Evolutionary conservation across 1,140 invertebrate species (phyloP).

Genomic region (Drosophila grimshawi): DNA sequence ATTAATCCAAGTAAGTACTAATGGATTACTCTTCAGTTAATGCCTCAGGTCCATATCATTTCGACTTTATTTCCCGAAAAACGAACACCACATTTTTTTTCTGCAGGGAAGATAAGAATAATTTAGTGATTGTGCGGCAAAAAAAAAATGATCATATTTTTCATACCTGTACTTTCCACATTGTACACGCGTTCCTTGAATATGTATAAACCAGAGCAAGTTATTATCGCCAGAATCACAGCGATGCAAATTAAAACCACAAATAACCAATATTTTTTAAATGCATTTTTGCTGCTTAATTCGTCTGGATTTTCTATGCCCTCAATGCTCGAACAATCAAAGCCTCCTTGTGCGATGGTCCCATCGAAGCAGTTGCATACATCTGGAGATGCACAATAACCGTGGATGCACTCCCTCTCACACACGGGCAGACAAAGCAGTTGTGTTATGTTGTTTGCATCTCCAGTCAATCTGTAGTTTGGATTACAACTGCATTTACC

Average conservation of each 20-base stretch:
- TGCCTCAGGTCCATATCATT: slow-evolving; percentile 50
- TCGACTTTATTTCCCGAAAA: slow-evolving; percentile 52
- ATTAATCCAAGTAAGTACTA: background rate
- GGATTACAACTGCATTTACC: slow-evolving; percentile 39
- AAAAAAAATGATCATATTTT: too few relatives aligned
- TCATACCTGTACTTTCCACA: slow-evolving; percentile 50
- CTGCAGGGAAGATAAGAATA: slow-evolving; percentile 25
- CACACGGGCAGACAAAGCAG: slow-evolving; percentile 53
- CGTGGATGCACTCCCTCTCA: slow-evolving; percentile 42
- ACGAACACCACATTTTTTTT: slow-evolving; percentile 53
- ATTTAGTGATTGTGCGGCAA: background rate
- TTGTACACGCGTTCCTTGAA: slow-evolving; percentile 39
- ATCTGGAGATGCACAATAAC: slow-evolving; percentile 47
- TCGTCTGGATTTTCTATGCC: background rate
- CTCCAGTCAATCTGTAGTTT: slow-evolving; percentile 34
- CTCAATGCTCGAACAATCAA: slow-evolving; percentile 9
- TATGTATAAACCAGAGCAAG: slow-evolving; percentile 34
- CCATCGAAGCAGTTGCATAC: slow-evolving; percentile 50
- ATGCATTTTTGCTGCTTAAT: background rate
- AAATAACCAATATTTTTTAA: slow-evolving; percentile 24
- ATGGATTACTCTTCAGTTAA: background rate
- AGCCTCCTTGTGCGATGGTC: slow-evolving; percentile 11
- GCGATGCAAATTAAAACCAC: slow-evolving; percentile 11
- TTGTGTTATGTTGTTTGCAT: background rate
- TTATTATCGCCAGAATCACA: slow-evolving; percentile 36